These are phyloP conservation scores for Callosobruchus maculatus DNA, from an alignment of 2,888 invertebrate genomes.

Conservation along the genomic window DNA sequence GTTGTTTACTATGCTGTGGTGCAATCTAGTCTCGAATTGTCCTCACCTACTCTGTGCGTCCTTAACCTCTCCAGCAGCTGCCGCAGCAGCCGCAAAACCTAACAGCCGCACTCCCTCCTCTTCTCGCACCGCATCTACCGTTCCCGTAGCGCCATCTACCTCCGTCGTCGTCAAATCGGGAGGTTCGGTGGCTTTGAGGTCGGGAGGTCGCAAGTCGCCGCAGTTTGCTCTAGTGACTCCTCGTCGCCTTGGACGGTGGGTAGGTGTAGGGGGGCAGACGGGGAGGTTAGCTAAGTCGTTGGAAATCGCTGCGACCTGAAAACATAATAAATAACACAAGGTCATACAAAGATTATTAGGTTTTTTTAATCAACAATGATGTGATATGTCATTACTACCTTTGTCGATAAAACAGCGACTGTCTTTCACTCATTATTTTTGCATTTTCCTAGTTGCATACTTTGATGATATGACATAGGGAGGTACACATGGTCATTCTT, in stretches of 20 bases:
- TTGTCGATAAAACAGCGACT: too few species aligned
- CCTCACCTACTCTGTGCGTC: slow-evolving; percentile 34
- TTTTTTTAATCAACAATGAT: too few species aligned
- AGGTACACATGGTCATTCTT: too few species aligned
- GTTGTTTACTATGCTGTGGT: too few species aligned
- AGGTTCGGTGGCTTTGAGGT: slow-evolving; percentile 48
- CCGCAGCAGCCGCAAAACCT: slow-evolving; percentile 47
- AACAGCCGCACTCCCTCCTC: background rate
- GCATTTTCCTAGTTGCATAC: too few species aligned
- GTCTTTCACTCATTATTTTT: too few species aligned
- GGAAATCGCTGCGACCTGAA: slow-evolving; percentile 17
- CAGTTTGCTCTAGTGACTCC: slow-evolving; percentile 52
- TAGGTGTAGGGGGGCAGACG: slow-evolving; percentile 83
- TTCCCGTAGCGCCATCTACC: background rate
- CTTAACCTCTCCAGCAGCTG: slow-evolving; percentile 38
- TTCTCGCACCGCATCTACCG: background rate
- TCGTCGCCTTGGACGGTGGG: slow-evolving; percentile 67
- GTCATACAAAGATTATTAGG: too few species aligned
- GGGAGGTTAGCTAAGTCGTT: slow-evolving; percentile 42
- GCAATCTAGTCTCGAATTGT: background rate
- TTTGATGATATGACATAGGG: too few species aligned
- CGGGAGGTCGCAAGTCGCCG: slow-evolving; percentile 47
- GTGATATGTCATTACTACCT: too few species aligned
- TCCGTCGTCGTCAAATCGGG: slow-evolving; percentile 17
- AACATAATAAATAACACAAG: too few species aligned